These are phyloP conservation scores for Scaptomyza hsui DNA, from an alignment of 1,140 invertebrate species.

Conservation along the genomic window DNA sequence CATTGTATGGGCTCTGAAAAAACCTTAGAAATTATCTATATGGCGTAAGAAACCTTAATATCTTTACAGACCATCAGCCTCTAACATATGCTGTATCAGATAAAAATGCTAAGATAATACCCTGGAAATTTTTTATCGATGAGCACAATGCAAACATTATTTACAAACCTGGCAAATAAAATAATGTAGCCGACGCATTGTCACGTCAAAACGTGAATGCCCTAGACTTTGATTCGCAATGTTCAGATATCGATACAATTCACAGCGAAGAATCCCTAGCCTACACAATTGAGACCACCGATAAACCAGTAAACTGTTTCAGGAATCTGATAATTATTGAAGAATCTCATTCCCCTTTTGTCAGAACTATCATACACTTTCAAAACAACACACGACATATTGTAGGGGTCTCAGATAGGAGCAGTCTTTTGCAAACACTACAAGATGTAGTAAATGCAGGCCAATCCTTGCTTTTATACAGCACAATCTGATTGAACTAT, in stretches of 20 bases:
- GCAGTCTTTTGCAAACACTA: conserved; percentile 1
- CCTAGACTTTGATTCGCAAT: neutral
- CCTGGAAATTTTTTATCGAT: conserved; percentile 34
- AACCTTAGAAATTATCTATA: conserved; percentile 15
- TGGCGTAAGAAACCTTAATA: conserved; percentile 4
- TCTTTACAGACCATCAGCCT: conserved; percentile 31
- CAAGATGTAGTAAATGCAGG: neutral
- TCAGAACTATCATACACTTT: conserved; percentile 3
- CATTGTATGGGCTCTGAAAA: too few species aligned
- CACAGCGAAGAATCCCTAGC: neutral
- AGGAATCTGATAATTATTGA: conserved; percentile 32
- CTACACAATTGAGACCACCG: conserved; percentile 12
- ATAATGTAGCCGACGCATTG: conserved; percentile 22
- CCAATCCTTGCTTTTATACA: neutral
- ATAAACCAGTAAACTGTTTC: conserved; percentile 30
- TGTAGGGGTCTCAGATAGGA: neutral
- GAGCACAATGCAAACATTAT: conserved; percentile 28
- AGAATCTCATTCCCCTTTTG: conserved; percentile 7
- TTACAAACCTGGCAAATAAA: conserved; percentile 34
- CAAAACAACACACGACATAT: conserved; percentile 16
- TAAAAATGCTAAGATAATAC: too few species aligned
- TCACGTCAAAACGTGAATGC: conserved; percentile 20
- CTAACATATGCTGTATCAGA: too few species aligned
- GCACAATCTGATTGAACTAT: neutral
- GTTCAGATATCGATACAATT: neutral